Conservation (phyloP, 2,113 vertebrate genomes). For the Chitala chitala region DNA sequence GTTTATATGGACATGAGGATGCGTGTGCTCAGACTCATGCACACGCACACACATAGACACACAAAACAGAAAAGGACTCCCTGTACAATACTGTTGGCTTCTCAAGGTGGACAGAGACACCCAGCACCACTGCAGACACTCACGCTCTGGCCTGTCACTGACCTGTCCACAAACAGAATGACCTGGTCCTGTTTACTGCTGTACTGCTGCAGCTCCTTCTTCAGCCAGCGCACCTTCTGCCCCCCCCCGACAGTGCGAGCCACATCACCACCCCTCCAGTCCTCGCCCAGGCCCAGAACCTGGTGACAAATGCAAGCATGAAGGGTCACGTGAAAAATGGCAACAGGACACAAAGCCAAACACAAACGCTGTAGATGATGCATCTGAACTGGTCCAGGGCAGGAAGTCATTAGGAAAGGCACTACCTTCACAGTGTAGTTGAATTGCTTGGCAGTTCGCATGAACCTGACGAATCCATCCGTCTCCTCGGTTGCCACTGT, state of each 20-base stretch:
- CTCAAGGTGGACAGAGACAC: too few relatives aligned
- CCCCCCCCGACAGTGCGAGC: conserved; percentile 77
- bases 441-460: conserved; percentile 67
- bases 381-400: not conserved
- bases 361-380: too few relatives aligned
- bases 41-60: too few relatives aligned
- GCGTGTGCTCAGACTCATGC: too few relatives aligned
- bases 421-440: conserved; percentile 79
- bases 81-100: too few relatives aligned
- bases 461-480: conserved; percentile 74
- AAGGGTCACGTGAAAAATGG: not conserved
- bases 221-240: conserved; percentile 87
- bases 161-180: conserved; percentile 87
- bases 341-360: not conserved
- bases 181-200: conserved; percentile 56
- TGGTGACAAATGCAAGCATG: conserved; percentile 18
- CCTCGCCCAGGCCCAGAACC: conserved; percentile 61
- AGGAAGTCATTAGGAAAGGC: too few relatives aligned
- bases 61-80: too few relatives aligned
- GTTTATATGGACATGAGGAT: too few relatives aligned
- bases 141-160: not conserved
- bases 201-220: conserved; percentile 71
- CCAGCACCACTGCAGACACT: too few relatives aligned
- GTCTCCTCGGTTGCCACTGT: conserved; percentile 77
- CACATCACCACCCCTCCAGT: conserved; percentile 72